phyloP scores from a whole-genome alignment of 2,113 vertebrate genomes.

The Epinephelus moara region DNA sequence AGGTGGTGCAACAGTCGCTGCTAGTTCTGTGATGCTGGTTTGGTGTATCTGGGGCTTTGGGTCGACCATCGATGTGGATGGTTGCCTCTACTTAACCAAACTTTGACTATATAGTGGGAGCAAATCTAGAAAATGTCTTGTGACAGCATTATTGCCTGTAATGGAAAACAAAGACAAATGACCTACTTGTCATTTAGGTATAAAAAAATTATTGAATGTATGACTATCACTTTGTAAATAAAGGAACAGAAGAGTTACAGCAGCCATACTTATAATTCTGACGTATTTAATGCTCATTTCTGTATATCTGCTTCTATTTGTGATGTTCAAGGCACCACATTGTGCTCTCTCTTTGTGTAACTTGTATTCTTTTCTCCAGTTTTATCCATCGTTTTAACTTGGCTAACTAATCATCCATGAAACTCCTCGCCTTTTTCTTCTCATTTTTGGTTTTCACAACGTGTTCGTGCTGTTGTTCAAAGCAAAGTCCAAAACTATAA shows the following conservation, averaged over 20 bases:
- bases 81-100: not conserved
- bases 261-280: not conserved
- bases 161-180: not conserved
- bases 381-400: slow-evolving; percentile 23
- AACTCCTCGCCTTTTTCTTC: not conserved
- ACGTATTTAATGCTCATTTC: not conserved
- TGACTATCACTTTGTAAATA: not conserved
- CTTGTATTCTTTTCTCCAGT: not conserved
- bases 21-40: no score
- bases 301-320: not conserved
- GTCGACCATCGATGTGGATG: not conserved
- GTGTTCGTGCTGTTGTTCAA: slow-evolving; percentile 50
- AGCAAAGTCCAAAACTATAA: slow-evolving; percentile 58
- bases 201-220: not conserved
- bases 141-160: not conserved
- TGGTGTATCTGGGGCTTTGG: not conserved
- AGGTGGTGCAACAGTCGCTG: no score
- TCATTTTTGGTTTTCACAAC: slow-evolving; percentile 32
- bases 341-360: slow-evolving; percentile 3
- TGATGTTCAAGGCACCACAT: not conserved
- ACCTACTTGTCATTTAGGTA: not conserved
- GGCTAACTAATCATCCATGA: slow-evolving; percentile 39
- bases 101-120: not conserved
- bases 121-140: not conserved
- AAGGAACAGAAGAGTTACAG: no score